Base-by-base conservation (phyloP, 2,113 vertebrate species). In the Girardinichthys multiradiatus region DNA sequence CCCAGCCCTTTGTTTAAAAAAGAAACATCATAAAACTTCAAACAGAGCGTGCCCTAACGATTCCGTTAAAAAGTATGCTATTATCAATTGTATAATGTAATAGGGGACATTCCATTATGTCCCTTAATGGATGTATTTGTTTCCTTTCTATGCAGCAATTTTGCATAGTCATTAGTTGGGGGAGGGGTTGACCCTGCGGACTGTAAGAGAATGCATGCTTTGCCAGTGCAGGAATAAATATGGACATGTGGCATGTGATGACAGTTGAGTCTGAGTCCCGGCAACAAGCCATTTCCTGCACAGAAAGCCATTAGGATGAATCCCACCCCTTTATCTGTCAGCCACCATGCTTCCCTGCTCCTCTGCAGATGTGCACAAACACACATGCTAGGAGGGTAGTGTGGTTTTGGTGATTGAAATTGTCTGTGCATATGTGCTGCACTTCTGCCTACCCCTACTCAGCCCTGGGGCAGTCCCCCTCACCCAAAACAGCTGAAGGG, bases 291-390 rank as follows among this genome's bases (percentile, higher is more conserved):
- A 88, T 86, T 89, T 88, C 86, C 87, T 89, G 89, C 79, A 51
- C 67, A 12, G 26, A 77, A 63, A 81, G 77, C 83, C 86, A 80
- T 86, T 76, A 86, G 80, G 81, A 87, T 31, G 12, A 74, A 77
- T 72, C 77, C 64, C 64, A 7, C 21, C 39, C 57, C 9, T 17
- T 57, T 19, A 33, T 76, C 62, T 68, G 60, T 80, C 82, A 77
- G 69, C 33, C 90, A 57, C 80, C 74, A 70, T 64, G 74, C 80
- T 80, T 51, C 64, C 75, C 66, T 91, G 76, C 70, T 89, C 76
- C 58, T 78, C 70, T 93, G 89, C 93, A 93, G 91, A 93, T 93
- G 90, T 93, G 91, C 87, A 81, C 83, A 64, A 26, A 64, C 48
- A 85, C 81, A 81, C 76, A 83, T 45, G 64, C 35, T 26, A 21